These are phyloP conservation scores for Lagocephalus sceleratus DNA, from an alignment of 2,797 vertebrate species.

Conservation along the genomic window DNA sequence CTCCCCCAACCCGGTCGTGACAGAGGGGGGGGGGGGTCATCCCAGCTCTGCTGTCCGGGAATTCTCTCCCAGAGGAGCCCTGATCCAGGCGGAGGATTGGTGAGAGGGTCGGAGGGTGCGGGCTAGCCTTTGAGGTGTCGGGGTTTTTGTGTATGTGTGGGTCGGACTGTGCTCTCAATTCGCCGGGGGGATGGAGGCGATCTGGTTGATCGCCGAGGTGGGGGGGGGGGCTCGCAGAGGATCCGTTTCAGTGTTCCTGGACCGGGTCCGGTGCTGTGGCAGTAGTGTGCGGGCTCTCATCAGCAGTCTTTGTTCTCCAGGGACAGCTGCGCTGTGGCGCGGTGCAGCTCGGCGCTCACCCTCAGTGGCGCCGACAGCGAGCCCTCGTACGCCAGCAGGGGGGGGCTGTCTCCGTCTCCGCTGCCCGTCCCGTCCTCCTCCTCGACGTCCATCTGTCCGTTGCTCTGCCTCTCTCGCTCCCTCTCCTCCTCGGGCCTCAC, in stretches of 20 bases:
- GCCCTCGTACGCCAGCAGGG: slow-evolving; percentile 55
- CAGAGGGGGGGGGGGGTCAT: slow-evolving; percentile 33
- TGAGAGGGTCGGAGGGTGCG: slow-evolving; percentile 16
- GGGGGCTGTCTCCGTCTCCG: slow-evolving; percentile 66
- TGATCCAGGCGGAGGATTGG: slow-evolving; percentile 36
- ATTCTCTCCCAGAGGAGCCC: slow-evolving; percentile 39
- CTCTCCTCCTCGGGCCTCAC: slow-evolving; percentile 75
- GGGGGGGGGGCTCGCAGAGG: slow-evolving; percentile 40
- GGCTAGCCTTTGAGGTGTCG: slow-evolving; percentile 50
- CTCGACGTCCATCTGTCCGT: slow-evolving; percentile 61
- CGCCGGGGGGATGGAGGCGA: slow-evolving; percentile 38
- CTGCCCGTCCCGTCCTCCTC: slow-evolving; percentile 68
- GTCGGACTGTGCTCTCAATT: slow-evolving; percentile 42
- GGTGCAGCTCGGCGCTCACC: slow-evolving; percentile 85
- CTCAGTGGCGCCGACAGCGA: slow-evolving; percentile 55
- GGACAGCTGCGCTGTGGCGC: slow-evolving; percentile 88
- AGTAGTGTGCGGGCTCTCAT: slow-evolving; percentile 68
- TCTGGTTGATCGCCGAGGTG: slow-evolving; percentile 42
- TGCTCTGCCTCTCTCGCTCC: slow-evolving; percentile 51
- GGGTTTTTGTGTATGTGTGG: slow-evolving; percentile 30
- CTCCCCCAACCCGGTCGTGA: slow-evolving; percentile 48
- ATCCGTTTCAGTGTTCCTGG: slow-evolving; percentile 53
- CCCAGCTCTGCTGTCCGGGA: slow-evolving; percentile 20
- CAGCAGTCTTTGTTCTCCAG: slow-evolving; percentile 91
- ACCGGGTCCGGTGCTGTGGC: slow-evolving; percentile 41